A percentile compares a stretch with the other conserved stretches of the same genome.
Evolutionary conservation across 2,888 invertebrate species (phyloP).

Genomic region (Meteorus cinctellus): DNA sequence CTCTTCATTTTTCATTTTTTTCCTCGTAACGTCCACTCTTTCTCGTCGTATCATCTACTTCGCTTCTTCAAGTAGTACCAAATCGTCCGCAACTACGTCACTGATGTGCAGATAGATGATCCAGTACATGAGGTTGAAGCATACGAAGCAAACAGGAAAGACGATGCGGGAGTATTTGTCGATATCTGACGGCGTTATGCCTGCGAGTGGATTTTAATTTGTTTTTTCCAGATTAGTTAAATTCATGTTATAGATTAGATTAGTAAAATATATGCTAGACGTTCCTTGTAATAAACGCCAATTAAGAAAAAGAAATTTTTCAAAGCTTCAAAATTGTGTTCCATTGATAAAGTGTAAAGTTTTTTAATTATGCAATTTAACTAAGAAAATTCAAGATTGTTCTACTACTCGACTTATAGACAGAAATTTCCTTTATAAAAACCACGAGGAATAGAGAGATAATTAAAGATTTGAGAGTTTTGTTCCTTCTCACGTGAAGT

Average conservation of each 20-base stretch:
- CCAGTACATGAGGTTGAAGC: conserved; percentile 99
- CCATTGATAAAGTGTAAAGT: background rate
- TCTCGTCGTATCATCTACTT: conserved; percentile 60
- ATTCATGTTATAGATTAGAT: background rate
- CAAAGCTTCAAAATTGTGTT: conserved; percentile 2
- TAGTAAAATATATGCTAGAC: conserved; percentile 51
- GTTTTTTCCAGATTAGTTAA: conserved; percentile 37
- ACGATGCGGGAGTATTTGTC: conserved; percentile 99
- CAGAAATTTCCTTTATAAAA: too few species aligned
- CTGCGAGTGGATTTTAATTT: conserved; percentile 55
- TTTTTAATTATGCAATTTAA: too few species aligned
- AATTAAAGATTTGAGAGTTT: too few species aligned
- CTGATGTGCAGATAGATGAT: conserved; percentile 97
- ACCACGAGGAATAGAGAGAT: too few species aligned
- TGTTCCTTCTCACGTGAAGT: too few species aligned
- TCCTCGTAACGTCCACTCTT: conserved; percentile 49
- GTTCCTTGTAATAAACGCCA: conserved; percentile 53
- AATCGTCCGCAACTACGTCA: conserved; percentile 95
- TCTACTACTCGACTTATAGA: too few species aligned
- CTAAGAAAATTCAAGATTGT: too few species aligned
- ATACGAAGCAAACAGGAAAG: conserved; percentile 98
- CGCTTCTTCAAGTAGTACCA: conserved; percentile 77
- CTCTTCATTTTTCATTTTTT: conserved; percentile 43
- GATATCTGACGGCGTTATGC: conserved; percentile 97
- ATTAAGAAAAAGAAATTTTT: conserved; percentile 26